Evolutionary conservation across 1,140 invertebrate genomes (phyloP).

Genomic region (Leguminivora glycinivorella): DNA sequence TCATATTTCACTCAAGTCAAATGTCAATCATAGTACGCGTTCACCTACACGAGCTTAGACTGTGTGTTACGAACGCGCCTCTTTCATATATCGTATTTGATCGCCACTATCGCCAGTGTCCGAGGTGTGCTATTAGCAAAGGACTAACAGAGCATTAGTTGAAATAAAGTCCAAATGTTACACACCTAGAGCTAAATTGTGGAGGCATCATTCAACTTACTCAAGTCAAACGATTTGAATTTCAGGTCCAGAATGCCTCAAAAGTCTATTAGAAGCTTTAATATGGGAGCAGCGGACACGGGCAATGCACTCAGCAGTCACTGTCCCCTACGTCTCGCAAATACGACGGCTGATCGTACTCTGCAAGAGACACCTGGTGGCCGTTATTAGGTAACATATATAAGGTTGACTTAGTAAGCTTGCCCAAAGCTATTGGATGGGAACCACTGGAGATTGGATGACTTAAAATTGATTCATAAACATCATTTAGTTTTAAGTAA

Average conservation of each 20-base stretch:
- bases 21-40: too few relatives aligned
- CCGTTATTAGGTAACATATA: slow-evolving; percentile 66
- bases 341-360: slow-evolving; percentile 64
- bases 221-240: background rate
- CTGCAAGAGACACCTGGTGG: slow-evolving; percentile 72
- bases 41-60: too few relatives aligned
- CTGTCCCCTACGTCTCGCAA: slow-evolving; percentile 66
- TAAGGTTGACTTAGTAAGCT: background rate
- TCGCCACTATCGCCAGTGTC: too few relatives aligned
- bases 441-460: too few relatives aligned
- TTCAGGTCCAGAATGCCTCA: slow-evolving; percentile 63
- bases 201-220: background rate
- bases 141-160: too few relatives aligned
- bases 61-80: too few relatives aligned
- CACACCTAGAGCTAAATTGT: background rate
- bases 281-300: slow-evolving; percentile 69
- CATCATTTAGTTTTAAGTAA: too few relatives aligned
- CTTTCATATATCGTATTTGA: too few relatives aligned
- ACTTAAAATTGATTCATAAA: too few relatives aligned
- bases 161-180: too few relatives aligned
- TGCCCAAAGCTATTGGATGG: background rate
- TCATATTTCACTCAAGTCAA: too few relatives aligned
- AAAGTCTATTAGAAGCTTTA: slow-evolving; percentile 64
- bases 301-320: slow-evolving; percentile 64
- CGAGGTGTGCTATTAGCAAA: too few relatives aligned